A percentile compares a stretch with the other conserved stretches of the same genome.
Conservation (phyloP, 2,797 vertebrate genomes). For the Pitangus sulphuratus region DNA sequence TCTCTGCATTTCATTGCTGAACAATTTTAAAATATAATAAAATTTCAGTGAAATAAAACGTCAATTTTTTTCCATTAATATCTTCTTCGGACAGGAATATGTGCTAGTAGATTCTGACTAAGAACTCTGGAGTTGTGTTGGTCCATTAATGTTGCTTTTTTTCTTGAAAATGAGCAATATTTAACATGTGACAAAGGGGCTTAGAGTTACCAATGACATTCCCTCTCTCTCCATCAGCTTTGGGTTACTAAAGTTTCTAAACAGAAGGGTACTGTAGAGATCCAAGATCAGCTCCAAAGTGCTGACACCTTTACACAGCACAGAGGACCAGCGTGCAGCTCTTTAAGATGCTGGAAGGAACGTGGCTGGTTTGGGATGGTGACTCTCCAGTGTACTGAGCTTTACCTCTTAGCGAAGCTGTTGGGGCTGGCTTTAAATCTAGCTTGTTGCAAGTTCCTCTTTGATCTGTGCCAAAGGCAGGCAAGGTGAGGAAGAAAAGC, state of each 20-base stretch:
- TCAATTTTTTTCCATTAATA: background rate
- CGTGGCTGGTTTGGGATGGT: background rate
- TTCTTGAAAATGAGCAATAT: background rate
- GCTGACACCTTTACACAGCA: background rate
- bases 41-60: background rate
- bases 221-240: background rate
- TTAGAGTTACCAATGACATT: background rate
- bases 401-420: background rate
- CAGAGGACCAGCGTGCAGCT: background rate
- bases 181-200: background rate
- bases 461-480: background rate
- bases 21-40: background rate
- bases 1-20: background rate
- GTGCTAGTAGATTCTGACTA: background rate
- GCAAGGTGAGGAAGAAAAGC: background rate
- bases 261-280: background rate
- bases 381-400: background rate
- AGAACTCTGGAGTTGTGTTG: background rate
- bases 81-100: background rate
- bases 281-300: background rate
- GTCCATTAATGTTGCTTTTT: background rate
- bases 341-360: background rate
- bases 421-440: background rate
- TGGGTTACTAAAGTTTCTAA: background rate
- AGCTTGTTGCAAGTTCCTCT: background rate